Percentiles rank a stretch among this genome's conserved stretches.
These are phyloP conservation scores for Falco berigora DNA, from an alignment of 2,797 vertebrate species.

Conservation along the genomic window DNA sequence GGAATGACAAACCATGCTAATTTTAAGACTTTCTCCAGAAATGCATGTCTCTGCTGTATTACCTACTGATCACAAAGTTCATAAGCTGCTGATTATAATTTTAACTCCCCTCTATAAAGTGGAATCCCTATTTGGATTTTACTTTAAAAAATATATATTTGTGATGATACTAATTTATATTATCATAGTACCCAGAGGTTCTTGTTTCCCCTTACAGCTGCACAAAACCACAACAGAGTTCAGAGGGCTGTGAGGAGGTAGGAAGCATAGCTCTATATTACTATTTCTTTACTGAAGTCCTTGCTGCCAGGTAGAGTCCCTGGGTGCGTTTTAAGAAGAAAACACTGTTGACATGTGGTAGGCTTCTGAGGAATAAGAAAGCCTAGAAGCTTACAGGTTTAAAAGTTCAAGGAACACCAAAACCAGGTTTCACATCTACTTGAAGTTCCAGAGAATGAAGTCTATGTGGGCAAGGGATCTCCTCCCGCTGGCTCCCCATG, in stretches of 20 bases:
- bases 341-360: background rate
- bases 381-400: background rate
- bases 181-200: background rate
- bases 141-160: background rate
- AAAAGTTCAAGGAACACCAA: background rate
- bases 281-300: background rate
- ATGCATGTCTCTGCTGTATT: background rate
- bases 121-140: background rate
- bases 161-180: background rate
- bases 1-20: background rate
- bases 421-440: background rate
- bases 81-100: background rate
- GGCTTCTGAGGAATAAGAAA: conserved; percentile 22
- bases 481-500: background rate
- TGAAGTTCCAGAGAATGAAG: background rate
- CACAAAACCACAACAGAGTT: background rate
- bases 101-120: background rate
- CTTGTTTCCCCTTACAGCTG: background rate
- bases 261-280: background rate
- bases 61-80: background rate
- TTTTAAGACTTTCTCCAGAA: background rate
- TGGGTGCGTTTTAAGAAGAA: background rate
- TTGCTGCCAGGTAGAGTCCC: background rate
- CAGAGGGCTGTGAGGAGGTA: background rate
- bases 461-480: background rate